phyloP scores from a whole-genome alignment of 2,797 vertebrate genomes.

The Molossus alvarezi region DNA sequence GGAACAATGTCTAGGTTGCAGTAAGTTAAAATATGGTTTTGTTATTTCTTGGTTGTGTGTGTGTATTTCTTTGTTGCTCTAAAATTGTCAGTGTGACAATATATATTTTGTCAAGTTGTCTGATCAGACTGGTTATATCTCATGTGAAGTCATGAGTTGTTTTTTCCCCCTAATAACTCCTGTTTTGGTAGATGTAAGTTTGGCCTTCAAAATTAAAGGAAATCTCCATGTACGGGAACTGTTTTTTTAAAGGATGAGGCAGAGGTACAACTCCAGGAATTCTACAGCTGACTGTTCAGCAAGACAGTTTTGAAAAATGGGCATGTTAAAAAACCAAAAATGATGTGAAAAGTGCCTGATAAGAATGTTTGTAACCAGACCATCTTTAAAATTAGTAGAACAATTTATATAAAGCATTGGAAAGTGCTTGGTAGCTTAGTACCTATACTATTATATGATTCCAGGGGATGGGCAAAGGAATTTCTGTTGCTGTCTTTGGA shows the following conservation, averaged over 20 bases:
- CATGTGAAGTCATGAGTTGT: slow-evolving; percentile 49
- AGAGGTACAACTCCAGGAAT: slow-evolving; percentile 11
- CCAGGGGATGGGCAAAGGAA: neutral
- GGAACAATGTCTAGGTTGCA: slow-evolving; percentile 71
- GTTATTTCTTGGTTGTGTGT: slow-evolving; percentile 58
- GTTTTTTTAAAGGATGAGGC: slow-evolving; percentile 16
- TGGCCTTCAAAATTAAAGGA: slow-evolving; percentile 61
- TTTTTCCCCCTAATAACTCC: neutral
- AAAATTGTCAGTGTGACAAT: slow-evolving; percentile 14
- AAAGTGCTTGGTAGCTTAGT: slow-evolving; percentile 31
- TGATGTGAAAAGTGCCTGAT: neutral
- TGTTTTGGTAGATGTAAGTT: slow-evolving; percentile 35
- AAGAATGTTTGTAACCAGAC: slow-evolving; percentile 29
- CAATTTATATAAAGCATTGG: neutral
- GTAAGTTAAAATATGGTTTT: slow-evolving; percentile 69
- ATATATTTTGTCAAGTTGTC: slow-evolving; percentile 18
- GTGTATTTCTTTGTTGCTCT: neutral
- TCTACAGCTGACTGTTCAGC: neutral
- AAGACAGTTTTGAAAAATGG: neutral
- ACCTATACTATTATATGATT: slow-evolving; percentile 6
- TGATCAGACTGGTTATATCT: slow-evolving; percentile 44
- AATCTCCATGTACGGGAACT: slow-evolving; percentile 37
- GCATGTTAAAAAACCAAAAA: slow-evolving; percentile 4
- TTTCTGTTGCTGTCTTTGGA: slow-evolving; percentile 39
- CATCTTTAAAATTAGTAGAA: slow-evolving; percentile 36